Percentiles rank a stretch among this genome's conserved stretches.
phyloP scores from a whole-genome alignment of 2,888 invertebrate genomes.

The Calameuta idolon region DNA sequence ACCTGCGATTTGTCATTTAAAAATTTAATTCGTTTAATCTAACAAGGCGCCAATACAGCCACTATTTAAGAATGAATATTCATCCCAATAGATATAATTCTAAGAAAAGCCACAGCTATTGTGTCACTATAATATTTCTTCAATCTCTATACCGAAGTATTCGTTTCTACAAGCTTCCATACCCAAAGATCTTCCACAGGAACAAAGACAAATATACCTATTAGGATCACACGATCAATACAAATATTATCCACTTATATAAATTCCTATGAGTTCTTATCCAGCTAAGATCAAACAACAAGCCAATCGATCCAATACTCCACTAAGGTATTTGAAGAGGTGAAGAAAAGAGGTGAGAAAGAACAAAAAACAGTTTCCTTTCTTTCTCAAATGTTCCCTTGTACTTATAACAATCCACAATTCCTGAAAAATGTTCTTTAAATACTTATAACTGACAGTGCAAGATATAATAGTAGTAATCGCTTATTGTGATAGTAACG shows the following conservation, averaged over 20 bases:
- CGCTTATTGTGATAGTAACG: neutral
- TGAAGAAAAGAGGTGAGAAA: neutral
- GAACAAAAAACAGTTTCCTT: neutral
- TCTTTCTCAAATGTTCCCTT: neutral
- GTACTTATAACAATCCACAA: neutral
- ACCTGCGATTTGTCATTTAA: slow-evolving; percentile 5
- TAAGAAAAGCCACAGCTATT: neutral
- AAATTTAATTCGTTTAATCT: neutral
- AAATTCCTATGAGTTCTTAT: neutral
- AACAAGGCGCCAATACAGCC: neutral
- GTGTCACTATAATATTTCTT: neutral
- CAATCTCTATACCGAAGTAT: neutral
- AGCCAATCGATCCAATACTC: neutral
- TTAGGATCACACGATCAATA: neutral
- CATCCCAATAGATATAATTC: neutral
- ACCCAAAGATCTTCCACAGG: neutral
- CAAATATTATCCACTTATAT: neutral
- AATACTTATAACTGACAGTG: neutral
- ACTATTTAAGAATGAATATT: neutral
- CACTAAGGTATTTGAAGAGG: neutral
- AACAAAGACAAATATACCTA: neutral
- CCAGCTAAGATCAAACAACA: neutral
- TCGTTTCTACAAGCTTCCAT: neutral
- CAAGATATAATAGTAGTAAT: neutral
- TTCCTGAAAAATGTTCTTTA: neutral